Evolutionary conservation across 30 jellyfish, hydroid and myxozoan genomes (phyloP).

Genomic region (Turritopsis rubra): DNA sequence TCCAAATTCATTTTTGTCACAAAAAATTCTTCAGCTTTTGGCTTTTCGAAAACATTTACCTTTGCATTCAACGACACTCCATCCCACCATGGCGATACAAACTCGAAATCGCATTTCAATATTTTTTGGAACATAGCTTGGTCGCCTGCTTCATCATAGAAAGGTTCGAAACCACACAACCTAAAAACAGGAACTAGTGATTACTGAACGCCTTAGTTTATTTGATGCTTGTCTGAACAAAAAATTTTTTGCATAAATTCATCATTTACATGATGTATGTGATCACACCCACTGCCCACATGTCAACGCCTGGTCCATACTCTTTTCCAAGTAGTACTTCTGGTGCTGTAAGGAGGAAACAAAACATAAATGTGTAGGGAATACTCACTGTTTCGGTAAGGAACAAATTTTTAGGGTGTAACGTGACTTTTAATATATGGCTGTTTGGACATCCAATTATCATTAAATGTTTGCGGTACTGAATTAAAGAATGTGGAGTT

Average conservation of each 20-base stretch:
- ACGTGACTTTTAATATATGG: too few relatives aligned
- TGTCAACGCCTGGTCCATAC: conserved; percentile 92
- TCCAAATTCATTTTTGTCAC: too few relatives aligned
- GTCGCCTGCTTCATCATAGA: conserved; percentile 87
- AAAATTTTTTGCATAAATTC: background rate
- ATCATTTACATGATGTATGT: conserved; percentile 75
- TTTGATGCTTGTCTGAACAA: too few relatives aligned
- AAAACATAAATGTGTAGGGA: background rate
- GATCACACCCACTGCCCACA: conserved; percentile 99
- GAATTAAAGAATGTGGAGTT: too few relatives aligned
- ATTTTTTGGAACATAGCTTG: conserved; percentile 94
- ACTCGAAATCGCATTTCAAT: conserved; percentile 82
- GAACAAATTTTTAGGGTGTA: too few relatives aligned
- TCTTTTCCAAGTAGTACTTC: conserved; percentile 87
- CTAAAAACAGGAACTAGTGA: conserved; percentile 21
- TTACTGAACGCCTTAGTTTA: conserved; percentile 9
- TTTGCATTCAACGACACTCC: conserved; percentile 85
- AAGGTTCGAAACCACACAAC: conserved; percentile 96
- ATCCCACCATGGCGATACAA: conserved; percentile 98
- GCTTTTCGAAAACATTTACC: conserved; percentile 28
- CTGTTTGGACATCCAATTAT: background rate
- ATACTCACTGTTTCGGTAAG: background rate
- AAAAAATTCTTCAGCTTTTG: background rate
- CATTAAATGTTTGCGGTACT: too few relatives aligned
- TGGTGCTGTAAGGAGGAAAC: conserved; percentile 67